Evolutionary conservation across 1,140 invertebrate genomes (phyloP).

Genomic region (Drosophila elegans): DNA sequence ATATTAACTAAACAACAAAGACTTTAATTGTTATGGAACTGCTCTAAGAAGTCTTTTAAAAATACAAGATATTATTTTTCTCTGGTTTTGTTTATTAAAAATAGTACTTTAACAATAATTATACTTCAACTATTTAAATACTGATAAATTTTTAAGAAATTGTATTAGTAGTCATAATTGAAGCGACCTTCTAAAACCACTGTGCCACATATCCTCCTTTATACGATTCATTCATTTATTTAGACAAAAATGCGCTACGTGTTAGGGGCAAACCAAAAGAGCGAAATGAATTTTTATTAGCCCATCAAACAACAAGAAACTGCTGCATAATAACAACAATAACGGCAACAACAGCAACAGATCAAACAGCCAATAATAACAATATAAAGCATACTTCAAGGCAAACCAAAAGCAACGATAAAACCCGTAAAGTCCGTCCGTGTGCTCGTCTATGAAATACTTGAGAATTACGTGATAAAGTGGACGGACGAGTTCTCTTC

Average conservation of each 20-base stretch:
- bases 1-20: too few species aligned
- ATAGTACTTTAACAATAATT: too few species aligned
- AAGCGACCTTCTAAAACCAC: background rate
- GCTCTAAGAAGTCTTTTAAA: too few species aligned
- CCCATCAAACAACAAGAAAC: constrained; percentile 69
- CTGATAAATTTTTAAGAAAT: background rate
- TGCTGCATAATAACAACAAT: constrained; percentile 77
- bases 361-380: constrained; percentile 71
- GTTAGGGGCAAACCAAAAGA: constrained; percentile 4
- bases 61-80: too few species aligned
- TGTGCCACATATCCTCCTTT: constrained; percentile 1
- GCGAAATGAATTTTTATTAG: constrained; percentile 79
- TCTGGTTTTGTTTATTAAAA: too few species aligned
- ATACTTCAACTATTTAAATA: too few species aligned
- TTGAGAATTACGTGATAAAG: constrained; percentile 76
- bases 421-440: constrained; percentile 31
- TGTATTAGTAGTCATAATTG: too few species aligned
- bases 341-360: constrained; percentile 38
- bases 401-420: constrained; percentile 46
- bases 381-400: constrained; percentile 62
- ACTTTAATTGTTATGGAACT: too few species aligned
- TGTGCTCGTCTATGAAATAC: constrained; percentile 43
- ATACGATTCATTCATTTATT: constrained; percentile 1
- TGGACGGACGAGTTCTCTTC: constrained; percentile 56
- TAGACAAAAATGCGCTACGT: constrained; percentile 25